Percentiles rank a stretch among this genome's conserved stretches.
phyloP scores from a whole-genome alignment of 2,888 invertebrate species.

The Latheticus oryzae region DNA sequence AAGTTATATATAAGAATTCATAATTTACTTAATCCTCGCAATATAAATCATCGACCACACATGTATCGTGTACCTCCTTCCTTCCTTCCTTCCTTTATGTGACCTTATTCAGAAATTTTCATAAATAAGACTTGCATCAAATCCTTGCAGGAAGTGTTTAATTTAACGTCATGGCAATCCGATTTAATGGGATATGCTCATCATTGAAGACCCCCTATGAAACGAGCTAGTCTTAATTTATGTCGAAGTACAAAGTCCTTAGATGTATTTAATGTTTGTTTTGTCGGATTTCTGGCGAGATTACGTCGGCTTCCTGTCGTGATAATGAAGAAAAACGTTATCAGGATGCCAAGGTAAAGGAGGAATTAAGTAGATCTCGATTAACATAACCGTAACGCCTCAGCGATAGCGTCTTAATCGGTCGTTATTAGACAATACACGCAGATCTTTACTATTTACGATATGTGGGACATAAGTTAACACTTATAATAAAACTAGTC shows the following conservation, averaged over 20 bases:
- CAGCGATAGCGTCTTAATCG: conserved; percentile 23
- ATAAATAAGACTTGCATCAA: too few relatives aligned
- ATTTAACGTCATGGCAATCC: conserved; percentile 21
- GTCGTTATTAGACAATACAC: conserved; percentile 23
- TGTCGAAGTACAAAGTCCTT: conserved; percentile 4
- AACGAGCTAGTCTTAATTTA: conserved; percentile 29
- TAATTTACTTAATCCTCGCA: too few relatives aligned
- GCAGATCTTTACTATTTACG: conserved; percentile 4
- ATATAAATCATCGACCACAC: too few relatives aligned
- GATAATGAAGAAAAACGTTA: conserved; percentile 18
- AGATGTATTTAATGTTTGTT: conserved; percentile 9
- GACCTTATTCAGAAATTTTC: too few relatives aligned
- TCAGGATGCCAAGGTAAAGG: conserved; percentile 2
- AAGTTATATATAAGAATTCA: too few relatives aligned
- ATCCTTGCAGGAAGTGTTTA: conserved; percentile 33
- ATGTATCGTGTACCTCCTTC: too few relatives aligned
- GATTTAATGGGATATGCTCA: conserved; percentile 30
- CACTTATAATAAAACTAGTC: conserved; percentile 3
- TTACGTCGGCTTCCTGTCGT: conserved; percentile 5
- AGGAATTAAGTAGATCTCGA: conserved; percentile 6
- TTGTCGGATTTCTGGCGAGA: conserved; percentile 6
- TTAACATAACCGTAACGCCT: conserved; percentile 15
- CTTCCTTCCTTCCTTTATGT: too few relatives aligned
- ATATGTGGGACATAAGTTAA: conserved; percentile 13
- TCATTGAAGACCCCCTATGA: conserved; percentile 26